Conservation (phyloP, 2,888 invertebrate genomes). For the Phengaris alcon region DNA sequence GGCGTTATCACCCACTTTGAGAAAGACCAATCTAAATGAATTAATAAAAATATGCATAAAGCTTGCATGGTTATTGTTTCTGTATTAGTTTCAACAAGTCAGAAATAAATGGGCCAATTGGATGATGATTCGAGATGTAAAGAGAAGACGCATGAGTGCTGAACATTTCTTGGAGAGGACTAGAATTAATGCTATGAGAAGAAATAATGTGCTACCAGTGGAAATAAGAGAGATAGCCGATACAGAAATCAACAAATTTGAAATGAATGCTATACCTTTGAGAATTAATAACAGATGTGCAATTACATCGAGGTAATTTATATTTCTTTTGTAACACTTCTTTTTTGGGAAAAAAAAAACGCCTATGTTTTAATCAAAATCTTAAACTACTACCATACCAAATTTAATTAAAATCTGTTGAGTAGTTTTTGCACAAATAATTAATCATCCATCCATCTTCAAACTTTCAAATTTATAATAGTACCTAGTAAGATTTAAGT, state of each 20-base stretch:
- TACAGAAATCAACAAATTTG: conserved; percentile 86
- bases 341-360: no score
- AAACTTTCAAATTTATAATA: no score
- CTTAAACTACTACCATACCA: no score
- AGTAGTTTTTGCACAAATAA: no score
- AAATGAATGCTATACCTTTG: conserved; percentile 83
- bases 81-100: conserved; percentile 83
- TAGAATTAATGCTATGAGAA: conserved; percentile 89
- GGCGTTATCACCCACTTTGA: no score
- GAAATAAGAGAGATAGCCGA: conserved; percentile 89
- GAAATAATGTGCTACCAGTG: conserved; percentile 90
- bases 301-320: conserved; percentile 85
- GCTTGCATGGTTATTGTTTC: not conserved
- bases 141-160: conserved; percentile 86
- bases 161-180: conserved; percentile 88
- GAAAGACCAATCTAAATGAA: not conserved
- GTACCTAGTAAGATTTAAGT: no score
- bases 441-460: no score
- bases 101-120: conserved; percentile 89
- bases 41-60: not conserved
- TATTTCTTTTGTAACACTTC: not conserved
- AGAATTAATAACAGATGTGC: conserved; percentile 89
- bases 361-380: no score
- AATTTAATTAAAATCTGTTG: no score
- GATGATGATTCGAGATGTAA: conserved; percentile 92